Evolutionary conservation across 2,888 invertebrate genomes (phyloP), one percentile per base, ranked within the genome.

Genomic region (Drosophila subsilvestris): DNA sequence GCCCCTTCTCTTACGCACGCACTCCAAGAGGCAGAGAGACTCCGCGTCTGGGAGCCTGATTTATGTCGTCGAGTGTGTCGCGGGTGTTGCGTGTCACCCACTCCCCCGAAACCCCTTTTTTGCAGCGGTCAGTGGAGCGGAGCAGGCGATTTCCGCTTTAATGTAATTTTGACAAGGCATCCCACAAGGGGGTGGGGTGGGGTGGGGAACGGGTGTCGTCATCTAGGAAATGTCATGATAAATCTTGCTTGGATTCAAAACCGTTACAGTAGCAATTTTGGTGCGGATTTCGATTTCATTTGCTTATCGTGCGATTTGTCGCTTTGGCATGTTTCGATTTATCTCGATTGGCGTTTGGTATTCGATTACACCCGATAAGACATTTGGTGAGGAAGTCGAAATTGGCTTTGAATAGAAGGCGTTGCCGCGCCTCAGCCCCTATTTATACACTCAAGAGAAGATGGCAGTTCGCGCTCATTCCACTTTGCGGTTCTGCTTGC

Each of bases 161-260:
- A 85, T 83, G 83, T 85, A 85, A 85, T 82, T 84, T 84, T 80
- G 82, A 85, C 85, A 85, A 82, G 73, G 75, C 74, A 76, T 73
- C 79, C 79, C 60, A 69, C 63, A 58, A 17, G 25, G 37, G 25
- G 14, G 20, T 1, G 27, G 14, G 7, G 20, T 0, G 22, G 27
- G n/a, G 10, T 6, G 10, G 37, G 43, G 20, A 22, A 18, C 27
- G 8, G 27, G 49, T 54, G 60, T 67, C 77, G 65, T 76, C 75
- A 60, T 75, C 74, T 62, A 78, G 84, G 84, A 85, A 85, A 85
- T 84, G 67, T 48, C 74, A 67, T 65, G 77, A 86, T 86, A 86
- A 84, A 85, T 81, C 83, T 76, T 57, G 63, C 78, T 72, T 43
- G 66, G 62, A 68, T 79, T 85, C 48, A 12, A 66, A 66, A 43